phyloP scores from a whole-genome alignment of 2,113 vertebrate genomes.

The Sminthopsis crassicaudata region DNA sequence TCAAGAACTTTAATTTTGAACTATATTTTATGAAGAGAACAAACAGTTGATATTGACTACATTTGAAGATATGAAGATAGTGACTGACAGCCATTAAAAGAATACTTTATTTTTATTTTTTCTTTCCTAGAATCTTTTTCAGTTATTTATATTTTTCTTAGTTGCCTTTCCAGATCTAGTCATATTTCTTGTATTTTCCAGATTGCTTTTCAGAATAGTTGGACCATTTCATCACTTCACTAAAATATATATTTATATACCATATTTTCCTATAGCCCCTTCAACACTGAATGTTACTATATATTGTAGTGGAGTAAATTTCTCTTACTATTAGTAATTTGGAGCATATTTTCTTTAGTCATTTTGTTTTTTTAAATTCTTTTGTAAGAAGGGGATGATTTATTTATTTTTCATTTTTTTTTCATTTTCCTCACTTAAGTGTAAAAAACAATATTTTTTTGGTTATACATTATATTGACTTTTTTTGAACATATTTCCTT shows the following conservation, averaged over 20 bases:
- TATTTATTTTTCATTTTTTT: too few species aligned
- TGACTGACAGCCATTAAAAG: background rate
- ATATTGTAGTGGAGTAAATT: background rate
- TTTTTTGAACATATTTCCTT: too few species aligned
- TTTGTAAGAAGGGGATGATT: too few species aligned
- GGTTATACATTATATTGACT: too few species aligned
- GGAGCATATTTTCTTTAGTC: background rate
- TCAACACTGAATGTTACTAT: background rate
- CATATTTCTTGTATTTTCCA: background rate
- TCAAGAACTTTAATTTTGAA: background rate
- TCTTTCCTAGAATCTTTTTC: background rate
- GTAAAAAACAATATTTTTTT: too few species aligned
- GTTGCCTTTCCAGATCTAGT: background rate
- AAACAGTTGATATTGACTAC: background rate
- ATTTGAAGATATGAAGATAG: background rate
- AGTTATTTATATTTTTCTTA: background rate
- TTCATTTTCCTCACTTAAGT: too few species aligned
- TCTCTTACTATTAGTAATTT: background rate
- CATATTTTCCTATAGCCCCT: background rate
- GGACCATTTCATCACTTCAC: background rate
- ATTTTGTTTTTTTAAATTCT: background rate
- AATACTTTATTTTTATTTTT: background rate
- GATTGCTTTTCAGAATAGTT: background rate
- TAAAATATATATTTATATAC: background rate
- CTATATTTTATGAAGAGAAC: background rate